A percentile compares a stretch with the other conserved stretches of the same genome.
Conservation (phyloP, 1,140 invertebrate species). For the Drosophila persimilis region DNA sequence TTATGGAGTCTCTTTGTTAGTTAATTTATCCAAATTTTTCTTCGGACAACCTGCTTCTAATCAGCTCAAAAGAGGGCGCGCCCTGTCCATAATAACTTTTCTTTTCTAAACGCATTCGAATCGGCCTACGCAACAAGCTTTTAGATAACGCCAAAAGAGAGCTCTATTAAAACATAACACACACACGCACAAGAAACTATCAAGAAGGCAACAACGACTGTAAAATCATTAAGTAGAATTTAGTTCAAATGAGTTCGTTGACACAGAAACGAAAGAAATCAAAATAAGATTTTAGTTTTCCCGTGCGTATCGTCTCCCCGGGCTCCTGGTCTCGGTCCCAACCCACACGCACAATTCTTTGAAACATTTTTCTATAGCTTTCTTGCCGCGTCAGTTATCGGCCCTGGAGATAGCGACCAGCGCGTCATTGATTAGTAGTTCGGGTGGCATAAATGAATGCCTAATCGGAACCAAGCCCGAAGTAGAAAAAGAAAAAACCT, state of each 20-base stretch:
- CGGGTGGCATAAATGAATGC: conserved; percentile 11
- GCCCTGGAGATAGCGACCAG: conserved; percentile 12
- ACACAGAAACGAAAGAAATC: conserved; percentile 76
- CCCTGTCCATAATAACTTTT: conserved; percentile 59
- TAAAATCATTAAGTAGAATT: conserved; percentile 65
- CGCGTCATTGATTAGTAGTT: conserved; percentile 38
- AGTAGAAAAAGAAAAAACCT: background rate
- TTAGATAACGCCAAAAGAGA: conserved; percentile 45
- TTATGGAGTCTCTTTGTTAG: too few relatives aligned
- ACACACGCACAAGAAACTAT: conserved; percentile 28
- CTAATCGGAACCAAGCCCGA: conserved; percentile 14
- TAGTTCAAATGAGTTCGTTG: conserved; percentile 76
- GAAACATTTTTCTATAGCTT: conserved; percentile 1
- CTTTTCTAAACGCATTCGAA: conserved; percentile 65
- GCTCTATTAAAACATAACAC: conserved; percentile 25
- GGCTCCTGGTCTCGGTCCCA: background rate
- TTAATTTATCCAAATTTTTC: too few relatives aligned
- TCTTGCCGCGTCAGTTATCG: conserved; percentile 17
- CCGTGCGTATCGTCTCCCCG: conserved; percentile 25
- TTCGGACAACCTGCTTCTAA: conserved; percentile 15
- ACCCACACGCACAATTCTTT: conserved; percentile 30
- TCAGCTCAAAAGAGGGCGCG: conserved; percentile 12
- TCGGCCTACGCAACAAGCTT: conserved; percentile 62
- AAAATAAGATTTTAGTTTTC: conserved; percentile 60
- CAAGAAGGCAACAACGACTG: conserved; percentile 45